Conservation (phyloP, 2,113 vertebrate species). For the Nasalis larvatus region DNA sequence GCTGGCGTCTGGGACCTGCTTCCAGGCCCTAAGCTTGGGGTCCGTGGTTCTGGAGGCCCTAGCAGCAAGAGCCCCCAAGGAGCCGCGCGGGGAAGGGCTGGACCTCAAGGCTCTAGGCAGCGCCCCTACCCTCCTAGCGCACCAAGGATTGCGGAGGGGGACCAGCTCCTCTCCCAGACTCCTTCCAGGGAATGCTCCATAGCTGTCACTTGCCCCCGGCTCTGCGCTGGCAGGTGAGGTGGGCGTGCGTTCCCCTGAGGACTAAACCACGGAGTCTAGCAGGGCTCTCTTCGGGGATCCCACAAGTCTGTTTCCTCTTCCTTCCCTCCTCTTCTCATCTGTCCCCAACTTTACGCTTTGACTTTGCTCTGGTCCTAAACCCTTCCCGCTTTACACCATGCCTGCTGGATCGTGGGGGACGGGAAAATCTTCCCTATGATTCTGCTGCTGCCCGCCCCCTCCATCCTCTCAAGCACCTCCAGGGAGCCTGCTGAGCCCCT, state of each 20-base stretch:
- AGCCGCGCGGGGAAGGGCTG: background rate
- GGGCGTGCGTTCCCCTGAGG: fast-evolving
- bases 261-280: background rate
- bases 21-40: background rate
- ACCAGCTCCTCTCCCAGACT: background rate
- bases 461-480: background rate
- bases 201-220: background rate
- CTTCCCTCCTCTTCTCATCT: background rate
- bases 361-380: background rate
- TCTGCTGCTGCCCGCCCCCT: background rate
- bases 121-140: background rate
- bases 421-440: background rate
- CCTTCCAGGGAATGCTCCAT: background rate
- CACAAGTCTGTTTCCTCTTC: background rate
- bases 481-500: background rate
- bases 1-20: background rate
- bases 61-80: background rate
- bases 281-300: background rate
- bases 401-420: background rate
- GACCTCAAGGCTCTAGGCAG: background rate
- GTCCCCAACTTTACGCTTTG: background rate
- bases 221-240: background rate
- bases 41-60: background rate
- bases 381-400: background rate
- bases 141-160: background rate